These are phyloP conservation scores for Platichthys flesus DNA, from an alignment of 2,113 vertebrate species.

Conservation along the genomic window DNA sequence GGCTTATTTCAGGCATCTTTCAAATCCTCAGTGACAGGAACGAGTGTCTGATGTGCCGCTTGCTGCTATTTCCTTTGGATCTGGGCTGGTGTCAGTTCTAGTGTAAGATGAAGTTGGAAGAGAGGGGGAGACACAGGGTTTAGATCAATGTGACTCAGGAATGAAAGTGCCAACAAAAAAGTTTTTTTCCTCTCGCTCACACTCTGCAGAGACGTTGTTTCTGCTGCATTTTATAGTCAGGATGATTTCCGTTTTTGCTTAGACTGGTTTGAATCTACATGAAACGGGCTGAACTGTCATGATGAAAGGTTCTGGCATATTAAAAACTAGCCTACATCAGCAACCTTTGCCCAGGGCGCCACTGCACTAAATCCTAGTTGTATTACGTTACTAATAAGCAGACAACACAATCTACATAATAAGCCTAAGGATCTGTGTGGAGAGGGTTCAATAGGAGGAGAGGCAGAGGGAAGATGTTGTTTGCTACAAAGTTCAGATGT, in stretches of 20 bases:
- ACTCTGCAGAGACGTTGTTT: conserved; percentile 46
- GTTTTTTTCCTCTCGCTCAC: background rate
- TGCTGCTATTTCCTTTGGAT: conserved; percentile 62
- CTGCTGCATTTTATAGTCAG: conserved; percentile 23
- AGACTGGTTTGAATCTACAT: background rate
- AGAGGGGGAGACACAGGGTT: conserved; percentile 35
- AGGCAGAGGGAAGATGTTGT: too few species aligned
- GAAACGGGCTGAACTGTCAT: background rate
- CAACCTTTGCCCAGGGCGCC: background rate
- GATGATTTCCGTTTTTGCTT: background rate
- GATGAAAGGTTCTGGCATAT: background rate
- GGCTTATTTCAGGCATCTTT: conserved; percentile 63
- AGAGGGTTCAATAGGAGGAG: too few species aligned
- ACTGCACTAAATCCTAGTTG: too few species aligned
- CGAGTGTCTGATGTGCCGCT: conserved; percentile 61
- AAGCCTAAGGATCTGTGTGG: too few species aligned
- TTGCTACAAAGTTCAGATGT: too few species aligned
- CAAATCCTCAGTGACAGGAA: conserved; percentile 59
- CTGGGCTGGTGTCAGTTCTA: conserved; percentile 57
- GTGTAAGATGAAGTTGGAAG: conserved; percentile 38
- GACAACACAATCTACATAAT: background rate
- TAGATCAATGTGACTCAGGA: conserved; percentile 62
- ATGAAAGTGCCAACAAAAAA: conserved; percentile 49
- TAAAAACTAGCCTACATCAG: background rate
- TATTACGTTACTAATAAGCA: background rate